Evolutionary conservation across 1,140 invertebrate genomes (phyloP).

Genomic region (Nephila pilipes): DNA sequence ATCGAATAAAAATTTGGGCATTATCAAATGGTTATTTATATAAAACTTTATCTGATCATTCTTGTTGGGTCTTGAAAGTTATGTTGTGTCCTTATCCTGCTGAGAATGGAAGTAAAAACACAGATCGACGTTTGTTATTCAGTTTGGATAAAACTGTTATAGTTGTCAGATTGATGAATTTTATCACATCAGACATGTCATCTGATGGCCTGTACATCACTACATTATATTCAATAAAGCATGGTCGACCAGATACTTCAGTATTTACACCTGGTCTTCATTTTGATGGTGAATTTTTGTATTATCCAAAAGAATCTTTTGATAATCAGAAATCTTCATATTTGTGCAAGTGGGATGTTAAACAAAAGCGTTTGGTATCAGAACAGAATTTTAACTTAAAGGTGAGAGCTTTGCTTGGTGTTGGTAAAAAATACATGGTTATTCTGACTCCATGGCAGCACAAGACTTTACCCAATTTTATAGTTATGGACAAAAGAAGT

Average conservation of each 20-base stretch:
- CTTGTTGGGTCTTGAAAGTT: slow-evolving; percentile 78
- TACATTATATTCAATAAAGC: slow-evolving; percentile 68
- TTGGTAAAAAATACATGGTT: slow-evolving; percentile 78
- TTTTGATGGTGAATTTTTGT: slow-evolving; percentile 77
- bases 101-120: slow-evolving; percentile 51
- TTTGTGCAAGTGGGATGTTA: slow-evolving; percentile 78
- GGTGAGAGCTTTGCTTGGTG: slow-evolving; percentile 78
- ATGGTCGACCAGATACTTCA: slow-evolving; percentile 65
- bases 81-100: slow-evolving; percentile 73
- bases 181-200: background rate
- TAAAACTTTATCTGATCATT: slow-evolving; percentile 81
- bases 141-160: slow-evolving; percentile 78
- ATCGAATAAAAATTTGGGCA: slow-evolving; percentile 82
- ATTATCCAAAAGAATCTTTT: slow-evolving; percentile 78
- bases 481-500: slow-evolving; percentile 77
- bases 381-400: slow-evolving; percentile 77
- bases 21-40: slow-evolving; percentile 81
- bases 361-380: slow-evolving; percentile 31
- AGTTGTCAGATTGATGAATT: slow-evolving; percentile 74
- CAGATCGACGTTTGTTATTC: slow-evolving; percentile 75
- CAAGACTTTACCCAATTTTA: slow-evolving; percentile 77
- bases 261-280: slow-evolving; percentile 78
- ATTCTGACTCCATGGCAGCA: slow-evolving; percentile 77
- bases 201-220: slow-evolving; percentile 76
- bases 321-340: slow-evolving; percentile 71